Conservation (phyloP, 2,888 invertebrate species). For the Drosophila algonquin region DNA sequence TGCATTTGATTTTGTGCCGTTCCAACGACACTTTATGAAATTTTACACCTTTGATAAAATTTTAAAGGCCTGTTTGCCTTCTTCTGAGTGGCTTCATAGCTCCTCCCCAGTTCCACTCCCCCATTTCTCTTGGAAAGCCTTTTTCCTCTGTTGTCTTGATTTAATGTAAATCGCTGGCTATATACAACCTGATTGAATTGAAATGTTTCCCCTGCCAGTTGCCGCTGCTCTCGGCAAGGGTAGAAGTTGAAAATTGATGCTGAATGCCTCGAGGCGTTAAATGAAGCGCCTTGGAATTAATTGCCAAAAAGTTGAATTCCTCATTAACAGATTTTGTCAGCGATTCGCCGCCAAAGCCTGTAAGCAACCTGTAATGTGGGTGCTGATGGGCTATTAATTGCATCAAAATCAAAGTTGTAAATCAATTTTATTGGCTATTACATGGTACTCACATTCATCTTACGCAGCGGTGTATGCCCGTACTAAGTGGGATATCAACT, state of each 20-base stretch:
- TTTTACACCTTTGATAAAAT: conserved; percentile 75
- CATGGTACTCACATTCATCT: conserved; percentile 54
- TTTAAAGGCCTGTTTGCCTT: conserved; percentile 66
- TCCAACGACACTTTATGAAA: conserved; percentile 67
- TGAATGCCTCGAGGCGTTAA: conserved; percentile 22
- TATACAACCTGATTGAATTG: conserved; percentile 47
- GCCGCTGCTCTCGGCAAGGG: not conserved
- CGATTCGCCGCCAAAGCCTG: not conserved
- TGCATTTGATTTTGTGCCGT: conserved; percentile 69
- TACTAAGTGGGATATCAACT: not conserved
- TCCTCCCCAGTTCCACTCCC: not conserved
- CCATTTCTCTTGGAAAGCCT: not conserved
- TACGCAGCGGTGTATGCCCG: conserved; percentile 49
- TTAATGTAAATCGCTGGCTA: conserved; percentile 50
- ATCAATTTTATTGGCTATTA: conserved; percentile 49
- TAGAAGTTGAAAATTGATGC: conserved; percentile 42
- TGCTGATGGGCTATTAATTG: conserved; percentile 49
- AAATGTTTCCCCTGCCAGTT: conserved; percentile 9
- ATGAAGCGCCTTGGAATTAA: conserved; percentile 25
- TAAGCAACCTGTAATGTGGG: conserved; percentile 3
- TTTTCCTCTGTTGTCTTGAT: conserved; percentile 49
- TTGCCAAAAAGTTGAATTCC: conserved; percentile 56
- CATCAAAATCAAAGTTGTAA: conserved; percentile 35
- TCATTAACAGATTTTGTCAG: conserved; percentile 29
- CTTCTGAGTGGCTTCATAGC: conserved; percentile 44